These are phyloP conservation scores for Orchesella flavescens DNA, from an alignment of 2,888 invertebrate genomes.

Conservation along the genomic window DNA sequence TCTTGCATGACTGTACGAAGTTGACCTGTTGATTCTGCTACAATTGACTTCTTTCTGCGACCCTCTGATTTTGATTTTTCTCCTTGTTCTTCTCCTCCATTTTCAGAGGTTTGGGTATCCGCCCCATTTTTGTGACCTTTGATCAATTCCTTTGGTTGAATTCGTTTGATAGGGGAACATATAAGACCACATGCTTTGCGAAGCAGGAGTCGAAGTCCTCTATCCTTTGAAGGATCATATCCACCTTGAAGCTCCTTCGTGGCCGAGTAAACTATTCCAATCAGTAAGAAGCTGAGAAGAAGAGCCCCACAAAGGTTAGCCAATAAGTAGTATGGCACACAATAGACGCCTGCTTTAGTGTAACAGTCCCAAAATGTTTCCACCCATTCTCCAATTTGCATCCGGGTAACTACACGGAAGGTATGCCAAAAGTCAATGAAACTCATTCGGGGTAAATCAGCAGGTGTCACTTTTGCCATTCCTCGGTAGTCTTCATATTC, in stretches of 20 bases:
- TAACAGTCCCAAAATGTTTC: conserved; percentile 53
- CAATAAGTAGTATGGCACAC: conserved; percentile 53
- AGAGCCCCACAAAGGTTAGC: conserved; percentile 50
- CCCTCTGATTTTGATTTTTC: conserved; percentile 21
- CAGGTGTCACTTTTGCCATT: background rate
- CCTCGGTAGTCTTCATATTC: background rate
- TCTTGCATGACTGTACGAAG: conserved; percentile 49
- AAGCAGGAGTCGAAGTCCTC: conserved; percentile 20
- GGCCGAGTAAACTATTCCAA: conserved; percentile 53
- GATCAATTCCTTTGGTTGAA: conserved; percentile 35
- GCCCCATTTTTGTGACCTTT: conserved; percentile 25
- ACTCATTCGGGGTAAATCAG: conserved; percentile 46
- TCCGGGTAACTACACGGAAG: conserved; percentile 40
- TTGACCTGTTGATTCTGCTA: conserved; percentile 43
- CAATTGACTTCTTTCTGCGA: conserved; percentile 40
- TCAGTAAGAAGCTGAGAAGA: conserved; percentile 36
- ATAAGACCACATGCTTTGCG: conserved; percentile 22
- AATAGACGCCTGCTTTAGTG: background rate
- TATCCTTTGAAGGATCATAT: conserved; percentile 25
- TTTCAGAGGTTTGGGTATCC: background rate
- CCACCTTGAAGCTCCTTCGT: conserved; percentile 12
- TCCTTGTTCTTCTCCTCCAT: conserved; percentile 29
- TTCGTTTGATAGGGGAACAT: conserved; percentile 29
- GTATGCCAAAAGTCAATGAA: conserved; percentile 58
- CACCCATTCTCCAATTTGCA: conserved; percentile 57